These are phyloP conservation scores for Eptesicus fuscus DNA, from an alignment of 2,113 vertebrate species.

Conservation along the genomic window DNA sequence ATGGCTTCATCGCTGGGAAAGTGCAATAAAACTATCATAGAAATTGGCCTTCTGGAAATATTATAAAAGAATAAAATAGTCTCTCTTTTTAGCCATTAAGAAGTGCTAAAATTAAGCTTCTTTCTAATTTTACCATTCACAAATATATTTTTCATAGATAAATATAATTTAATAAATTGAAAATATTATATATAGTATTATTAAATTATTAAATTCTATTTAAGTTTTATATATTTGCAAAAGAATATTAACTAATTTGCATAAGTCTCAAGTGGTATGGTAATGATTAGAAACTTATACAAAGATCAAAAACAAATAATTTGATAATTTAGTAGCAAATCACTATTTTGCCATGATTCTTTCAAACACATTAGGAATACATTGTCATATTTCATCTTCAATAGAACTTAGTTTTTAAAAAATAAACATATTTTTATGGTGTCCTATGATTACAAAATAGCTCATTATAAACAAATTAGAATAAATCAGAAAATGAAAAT, in stretches of 20 bases:
- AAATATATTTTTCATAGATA: neutral
- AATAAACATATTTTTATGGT: neutral
- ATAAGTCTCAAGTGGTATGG: neutral
- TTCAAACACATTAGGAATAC: neutral
- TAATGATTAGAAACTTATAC: neutral
- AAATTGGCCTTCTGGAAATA: constrained; percentile 54
- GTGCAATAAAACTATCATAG: constrained; percentile 60
- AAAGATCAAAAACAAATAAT: constrained; percentile 2
- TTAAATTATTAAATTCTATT: neutral
- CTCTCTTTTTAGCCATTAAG: neutral
- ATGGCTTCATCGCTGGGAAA: constrained; percentile 44
- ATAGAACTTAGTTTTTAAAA: neutral
- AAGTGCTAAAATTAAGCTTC: neutral
- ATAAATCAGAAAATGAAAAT: neutral
- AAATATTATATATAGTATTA: neutral
- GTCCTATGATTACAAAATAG: neutral
- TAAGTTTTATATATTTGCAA: neutral
- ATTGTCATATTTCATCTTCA: neutral
- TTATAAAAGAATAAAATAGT: constrained; percentile 53
- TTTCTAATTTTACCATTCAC: neutral
- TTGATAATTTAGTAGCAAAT: neutral
- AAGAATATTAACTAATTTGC: neutral
- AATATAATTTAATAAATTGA: neutral
- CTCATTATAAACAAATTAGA: constrained; percentile 15
- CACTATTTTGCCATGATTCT: neutral